Evolutionary conservation across 1,140 invertebrate genomes (phyloP), one percentile per base, ranked within the genome.

Genomic region (Scaptomyza graminum): DNA sequence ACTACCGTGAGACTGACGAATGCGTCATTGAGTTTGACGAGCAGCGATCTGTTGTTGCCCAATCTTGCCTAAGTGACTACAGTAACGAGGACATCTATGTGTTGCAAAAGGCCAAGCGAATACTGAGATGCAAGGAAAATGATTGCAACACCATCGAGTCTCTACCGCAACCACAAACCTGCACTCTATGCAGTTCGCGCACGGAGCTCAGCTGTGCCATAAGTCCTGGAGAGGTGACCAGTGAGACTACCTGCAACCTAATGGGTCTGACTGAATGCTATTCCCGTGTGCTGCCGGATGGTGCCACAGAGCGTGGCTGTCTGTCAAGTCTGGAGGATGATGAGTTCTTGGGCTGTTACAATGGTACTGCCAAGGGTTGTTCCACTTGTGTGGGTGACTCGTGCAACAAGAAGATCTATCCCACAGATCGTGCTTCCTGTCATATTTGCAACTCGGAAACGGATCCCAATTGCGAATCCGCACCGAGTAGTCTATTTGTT

Each of bases 301-400:
- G 90, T 13, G 46, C 54, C 31, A 91, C 90, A 0, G 90, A 91
- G 54, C 76, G 90, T n/a, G 90, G 90, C 1, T 91, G 90, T 6
- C 50, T 90, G 7, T 82, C 90, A 6, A 91, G 74, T 44, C 44
- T 91, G 39, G 79, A 91, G 46, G 65, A 79, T 6, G 83, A 91
- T 3, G 80, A 90, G n/a, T 91, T 91, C 67, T 28, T 80, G 0
- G 34, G 69, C 15, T 91, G 90, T 54, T 83, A 83, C 51, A 87
- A 90, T 15, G 90, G 87, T 25, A 90, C 75, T 11, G 74, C 90
- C 6, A 6, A 15, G 1, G 52, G 16, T 5, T 91, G 90, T 28
- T 8, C 43, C 44, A 22, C 80, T 9, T 91, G 90, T 47, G 47
- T 47, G 5, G 90, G 87, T 12, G 54, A 71, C 1, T 15, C 9